phyloP scores from a whole-genome alignment of 2,888 invertebrate species.

The Hartigia nigra region DNA sequence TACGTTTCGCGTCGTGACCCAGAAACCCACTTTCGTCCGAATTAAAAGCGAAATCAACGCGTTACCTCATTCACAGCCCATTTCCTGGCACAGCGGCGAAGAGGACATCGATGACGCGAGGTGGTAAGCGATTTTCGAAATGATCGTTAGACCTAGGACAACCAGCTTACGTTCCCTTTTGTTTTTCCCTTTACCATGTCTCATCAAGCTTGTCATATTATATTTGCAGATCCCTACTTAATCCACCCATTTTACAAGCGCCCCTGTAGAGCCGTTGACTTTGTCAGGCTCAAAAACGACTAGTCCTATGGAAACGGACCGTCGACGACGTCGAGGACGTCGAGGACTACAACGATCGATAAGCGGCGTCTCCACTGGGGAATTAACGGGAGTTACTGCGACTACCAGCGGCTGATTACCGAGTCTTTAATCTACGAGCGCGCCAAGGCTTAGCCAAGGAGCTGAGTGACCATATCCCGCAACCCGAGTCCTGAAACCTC shows the following conservation, averaged over 20 bases:
- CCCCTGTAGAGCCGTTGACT: background rate
- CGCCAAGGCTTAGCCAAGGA: background rate
- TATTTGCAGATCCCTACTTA: background rate
- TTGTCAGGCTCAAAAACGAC: background rate
- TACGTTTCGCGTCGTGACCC: constrained; percentile 41
- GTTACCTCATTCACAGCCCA: constrained; percentile 30
- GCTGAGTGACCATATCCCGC: background rate
- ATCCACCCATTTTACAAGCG: background rate
- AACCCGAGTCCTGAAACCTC: background rate
- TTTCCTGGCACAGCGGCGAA: constrained; percentile 4
- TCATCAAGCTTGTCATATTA: background rate
- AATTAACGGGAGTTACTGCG: background rate
- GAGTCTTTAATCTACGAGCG: background rate
- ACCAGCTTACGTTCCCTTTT: background rate
- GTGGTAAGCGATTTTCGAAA: background rate
- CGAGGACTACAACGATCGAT: background rate
- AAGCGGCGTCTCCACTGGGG: background rate
- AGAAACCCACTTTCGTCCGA: constrained; percentile 56
- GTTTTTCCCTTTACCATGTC: background rate
- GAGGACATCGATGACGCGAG: background rate
- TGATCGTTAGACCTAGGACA: background rate
- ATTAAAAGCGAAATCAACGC: constrained; percentile 58
- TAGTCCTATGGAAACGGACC: background rate
- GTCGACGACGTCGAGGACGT: no score
- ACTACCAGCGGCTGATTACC: background rate